These are phyloP conservation scores for Pseudorectes ferrugineus DNA, from an alignment of 2,113 vertebrate genomes.

Conservation along the genomic window DNA sequence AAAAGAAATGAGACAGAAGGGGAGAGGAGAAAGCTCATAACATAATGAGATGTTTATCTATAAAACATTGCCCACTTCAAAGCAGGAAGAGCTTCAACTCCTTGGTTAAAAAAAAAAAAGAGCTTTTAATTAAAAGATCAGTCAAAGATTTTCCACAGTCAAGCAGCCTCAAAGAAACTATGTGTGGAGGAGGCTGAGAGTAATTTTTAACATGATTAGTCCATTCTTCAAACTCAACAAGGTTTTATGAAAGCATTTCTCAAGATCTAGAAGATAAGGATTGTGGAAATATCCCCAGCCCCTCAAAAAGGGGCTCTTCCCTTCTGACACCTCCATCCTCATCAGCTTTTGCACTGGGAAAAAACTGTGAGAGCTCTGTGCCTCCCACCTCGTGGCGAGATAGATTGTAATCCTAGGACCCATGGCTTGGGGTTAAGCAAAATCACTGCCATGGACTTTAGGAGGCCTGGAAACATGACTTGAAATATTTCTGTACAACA, in stretches of 20 bases:
- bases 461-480: background rate
- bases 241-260: background rate
- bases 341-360: background rate
- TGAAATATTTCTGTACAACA: background rate
- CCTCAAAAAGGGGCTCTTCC: background rate
- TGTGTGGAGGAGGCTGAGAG: conserved; percentile 33
- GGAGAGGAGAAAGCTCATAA: conserved; percentile 8
- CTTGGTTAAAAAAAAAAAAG: background rate
- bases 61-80: conserved; percentile 51
- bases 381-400: background rate
- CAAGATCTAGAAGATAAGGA: background rate
- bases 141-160: conserved; percentile 37
- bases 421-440: background rate
- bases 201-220: conserved; percentile 4
- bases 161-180: conserved; percentile 36
- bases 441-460: background rate
- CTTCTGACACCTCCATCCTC: background rate
- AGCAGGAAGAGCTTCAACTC: background rate
- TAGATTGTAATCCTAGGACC: rapidly evolving
- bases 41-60: conserved; percentile 52
- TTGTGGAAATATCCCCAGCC: background rate
- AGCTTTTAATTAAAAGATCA: conserved; percentile 59
- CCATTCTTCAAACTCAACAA: conserved; percentile 15
- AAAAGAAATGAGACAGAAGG: conserved; percentile 6
- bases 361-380: background rate